A percentile compares a stretch with the other conserved stretches of the same genome.
phyloP scores from a whole-genome alignment of 2,888 invertebrate genomes.

The Habrosyne pyritoides region DNA sequence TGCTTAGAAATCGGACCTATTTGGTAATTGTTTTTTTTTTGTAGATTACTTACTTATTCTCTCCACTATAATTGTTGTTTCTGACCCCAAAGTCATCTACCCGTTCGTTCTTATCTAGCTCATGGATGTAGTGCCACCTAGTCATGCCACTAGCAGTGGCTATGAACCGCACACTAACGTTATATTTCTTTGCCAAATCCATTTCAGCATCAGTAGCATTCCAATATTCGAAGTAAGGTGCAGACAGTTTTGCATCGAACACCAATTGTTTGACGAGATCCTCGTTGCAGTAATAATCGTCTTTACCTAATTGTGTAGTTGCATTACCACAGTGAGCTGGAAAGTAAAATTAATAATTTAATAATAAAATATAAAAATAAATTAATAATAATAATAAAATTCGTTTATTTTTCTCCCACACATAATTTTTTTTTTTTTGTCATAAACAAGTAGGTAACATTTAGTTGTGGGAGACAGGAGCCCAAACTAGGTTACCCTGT shows the following conservation, averaged over 20 bases:
- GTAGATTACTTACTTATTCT: conserved; percentile 49
- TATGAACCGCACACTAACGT: conserved; percentile 90
- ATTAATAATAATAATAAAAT: too few species aligned
- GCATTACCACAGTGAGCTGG: conserved; percentile 87
- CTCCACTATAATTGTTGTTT: conserved; percentile 50
- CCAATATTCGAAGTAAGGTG: conserved; percentile 84
- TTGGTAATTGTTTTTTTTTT: too few species aligned
- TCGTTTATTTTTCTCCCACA: too few species aligned
- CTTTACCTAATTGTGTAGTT: conserved; percentile 79
- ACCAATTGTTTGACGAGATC: conserved; percentile 93
- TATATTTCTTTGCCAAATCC: conserved; percentile 85
- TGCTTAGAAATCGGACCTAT: too few species aligned
- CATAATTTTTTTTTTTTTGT: too few species aligned
- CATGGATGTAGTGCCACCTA: conserved; percentile 91
- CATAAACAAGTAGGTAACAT: too few species aligned
- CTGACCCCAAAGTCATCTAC: conserved; percentile 63
- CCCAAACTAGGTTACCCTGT: too few species aligned
- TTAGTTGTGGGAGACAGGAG: too few species aligned
- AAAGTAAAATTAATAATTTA: conserved; percentile 27
- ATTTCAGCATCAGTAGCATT: conserved; percentile 76
- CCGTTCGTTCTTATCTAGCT: conserved; percentile 81
- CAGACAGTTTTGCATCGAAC: conserved; percentile 91
- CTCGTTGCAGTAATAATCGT: conserved; percentile 92
- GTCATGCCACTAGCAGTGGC: conserved; percentile 95
- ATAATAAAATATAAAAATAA: not conserved